Evolutionary conservation across 2,888 invertebrate genomes (phyloP), one percentile per base, ranked within the genome.

Genomic region (Keiferia lycopersicella): DNA sequence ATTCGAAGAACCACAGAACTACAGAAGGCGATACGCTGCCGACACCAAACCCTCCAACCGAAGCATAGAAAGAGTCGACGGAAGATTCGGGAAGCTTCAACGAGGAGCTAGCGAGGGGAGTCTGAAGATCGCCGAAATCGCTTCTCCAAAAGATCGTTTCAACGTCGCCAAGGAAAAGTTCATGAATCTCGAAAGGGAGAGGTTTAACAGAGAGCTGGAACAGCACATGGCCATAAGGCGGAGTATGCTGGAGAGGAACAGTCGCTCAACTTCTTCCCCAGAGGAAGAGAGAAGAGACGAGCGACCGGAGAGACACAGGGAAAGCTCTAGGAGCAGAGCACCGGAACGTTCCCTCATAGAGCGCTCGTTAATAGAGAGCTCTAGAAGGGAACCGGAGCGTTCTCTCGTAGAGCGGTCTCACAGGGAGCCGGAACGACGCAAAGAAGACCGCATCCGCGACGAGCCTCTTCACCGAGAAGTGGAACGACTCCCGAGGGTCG

Each of bases 111-210:
- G 92, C 83, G 83, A 93, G 83, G 78, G 92, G 70, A 86, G 92
- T 78, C 72, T 89, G 60, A 91, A 91, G 70, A 60, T 88, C 18
- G 81, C 87, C 0, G 86, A 91, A 72, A 48, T 50, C 26, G 75
- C 84, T 59, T 94, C 95, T 1, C 96, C 96, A 0, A 94, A 95
- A 71, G 96, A 96, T 75, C 93, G 96, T 65, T 96, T 97, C 86
- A 95, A 96, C 74, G 96, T 96, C 74, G 96, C 97, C 57, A 96
- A 96, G 83, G 96, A 97, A 77, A 96, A 96, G 85, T 97, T 97
- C 80, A 93, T 95, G 82, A 94, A 95, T 68, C 93, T 97, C 84
- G 97, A 97, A 79, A 92, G 95, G 67, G 95, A 95, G 73, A 88
- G 94, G 65, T 91, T 94, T 68, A 93, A 93, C 69, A 90, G 93